Base-by-base conservation (phyloP, 2,888 invertebrate genomes). In the Erynnis tages region DNA sequence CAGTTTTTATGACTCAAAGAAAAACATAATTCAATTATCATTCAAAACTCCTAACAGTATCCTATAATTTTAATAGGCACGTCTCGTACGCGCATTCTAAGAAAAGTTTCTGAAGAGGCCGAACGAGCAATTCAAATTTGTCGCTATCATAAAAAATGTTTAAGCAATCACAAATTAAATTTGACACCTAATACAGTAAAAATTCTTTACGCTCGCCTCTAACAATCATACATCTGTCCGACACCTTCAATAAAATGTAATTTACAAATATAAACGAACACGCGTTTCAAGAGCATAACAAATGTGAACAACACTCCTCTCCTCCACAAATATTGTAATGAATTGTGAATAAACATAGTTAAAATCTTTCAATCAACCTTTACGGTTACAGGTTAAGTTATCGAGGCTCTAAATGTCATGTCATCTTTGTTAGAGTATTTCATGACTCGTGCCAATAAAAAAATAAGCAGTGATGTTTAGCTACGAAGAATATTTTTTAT, bases 331-430 rank as follows among this genome's bases (percentile, higher is more conserved):
- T 21, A 25, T 43, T 43, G 50, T 50, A 50, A 43, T 29, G 43
- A 43, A 35, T 43, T 43, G 29, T 52, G 53, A 53, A 53, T 45
- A 53, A 52, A 53, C 45, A 53, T 53, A 38, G 45, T 45, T 53
- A 53, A 30, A 45, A 34, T 44, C 53, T 45, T 29, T 53, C 45
- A 53, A 53, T 53, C 45, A 45, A 29, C 17, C 6, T 25, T 23
- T 5, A n/a, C 41, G 6, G 35, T 38, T 38, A 44, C 13, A 23
- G 40, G 38, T 53, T 53, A 45, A 45, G 38, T 23, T 45, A 45
- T 38, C n/a, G 45, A 32, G 13, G 16, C 37, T 38, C 19, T 35
- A 38, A 23, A 35, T 32, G 47, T 54, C 49, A 41, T 40, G 53
- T 54, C 49, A 50, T 52, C 46, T 57, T 48, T 49, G 38, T 54